phyloP scores from a whole-genome alignment of 2,888 invertebrate species.

The Leptarthrus brevirostris region DNA sequence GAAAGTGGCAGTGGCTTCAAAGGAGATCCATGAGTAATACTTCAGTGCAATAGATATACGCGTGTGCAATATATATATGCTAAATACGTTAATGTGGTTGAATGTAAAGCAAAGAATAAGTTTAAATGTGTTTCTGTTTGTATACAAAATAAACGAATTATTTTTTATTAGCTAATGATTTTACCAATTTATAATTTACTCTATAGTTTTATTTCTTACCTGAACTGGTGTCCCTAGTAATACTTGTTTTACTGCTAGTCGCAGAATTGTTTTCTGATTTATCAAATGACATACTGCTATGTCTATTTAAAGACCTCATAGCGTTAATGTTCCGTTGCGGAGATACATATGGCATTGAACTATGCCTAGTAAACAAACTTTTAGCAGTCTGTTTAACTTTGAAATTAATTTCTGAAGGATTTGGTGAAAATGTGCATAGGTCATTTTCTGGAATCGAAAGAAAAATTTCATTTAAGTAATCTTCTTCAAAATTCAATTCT shows the following conservation, averaged over 20 bases:
- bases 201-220: no score
- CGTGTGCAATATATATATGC: no score
- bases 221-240: not conserved
- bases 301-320: not conserved
- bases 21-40: no score
- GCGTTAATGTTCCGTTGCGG: not conserved
- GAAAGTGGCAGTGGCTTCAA: no score
- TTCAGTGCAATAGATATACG: no score
- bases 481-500: not conserved
- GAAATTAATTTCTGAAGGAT: not conserved
- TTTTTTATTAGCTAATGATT: no score
- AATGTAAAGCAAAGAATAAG: no score
- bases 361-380: constrained; percentile 4
- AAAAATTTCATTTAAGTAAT: constrained; percentile 5
- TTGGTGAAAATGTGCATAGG: not conserved
- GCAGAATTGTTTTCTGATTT: not conserved
- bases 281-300: constrained; percentile 15
- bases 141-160: no score
- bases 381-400: not conserved
- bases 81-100: no score
- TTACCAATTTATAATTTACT: no score
- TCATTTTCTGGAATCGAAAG: constrained; percentile 13
- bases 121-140: no score
- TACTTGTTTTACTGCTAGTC: no score
- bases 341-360: not conserved